Base-by-base conservation (phyloP, 2,888 invertebrate species). In the Heliconius sara region DNA sequence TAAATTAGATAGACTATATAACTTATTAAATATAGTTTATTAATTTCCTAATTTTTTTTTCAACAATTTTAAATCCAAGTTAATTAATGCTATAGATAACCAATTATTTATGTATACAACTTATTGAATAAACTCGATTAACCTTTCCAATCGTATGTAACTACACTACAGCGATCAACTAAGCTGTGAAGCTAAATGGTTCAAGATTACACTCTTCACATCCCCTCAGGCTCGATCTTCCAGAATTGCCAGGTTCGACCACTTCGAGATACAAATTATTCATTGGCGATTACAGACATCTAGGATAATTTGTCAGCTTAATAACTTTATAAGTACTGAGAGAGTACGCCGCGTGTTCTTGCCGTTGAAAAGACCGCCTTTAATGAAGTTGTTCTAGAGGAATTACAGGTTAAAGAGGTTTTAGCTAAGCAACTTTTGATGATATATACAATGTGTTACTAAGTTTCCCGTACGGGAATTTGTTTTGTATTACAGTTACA, bases 271-370 rank as follows among this genome's bases (percentile, higher is more conserved):
- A 79, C 74, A 75, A 75, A 79, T 79, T 79, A 68, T 74, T 78
- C 78, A 73, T 73, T 66, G 78, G 63, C 73, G 63, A 79, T 80
- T 72, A 82, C 74, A 77, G 67, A 65, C 71, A 75, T 80, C 78
- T 77, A 76, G 79, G 76, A 80, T 80, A 81, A 81, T 83, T 82
- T 79, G 80, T 78, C 47, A 68, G 76, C 70, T 83, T 82, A 80
- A 83, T 83, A 82, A 83, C 80, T 81, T 81, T 67, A 78, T 80
- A 79, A 80, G 74, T 72, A 76, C 57, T 66, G 47, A 34, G 65
- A 66, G 66, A 60, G 63, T 72, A 60, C n/a, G 72, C 65, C 76
- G 76, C 76, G 30, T 71, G 65, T 80, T 71, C 71, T 72, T 78
- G 66, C 60, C 57, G 65, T 74, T 79, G 73, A 71, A 80, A 78